These are phyloP conservation scores for Drosophila takahashii DNA, from an alignment of 1,140 invertebrate genomes.

Conservation along the genomic window DNA sequence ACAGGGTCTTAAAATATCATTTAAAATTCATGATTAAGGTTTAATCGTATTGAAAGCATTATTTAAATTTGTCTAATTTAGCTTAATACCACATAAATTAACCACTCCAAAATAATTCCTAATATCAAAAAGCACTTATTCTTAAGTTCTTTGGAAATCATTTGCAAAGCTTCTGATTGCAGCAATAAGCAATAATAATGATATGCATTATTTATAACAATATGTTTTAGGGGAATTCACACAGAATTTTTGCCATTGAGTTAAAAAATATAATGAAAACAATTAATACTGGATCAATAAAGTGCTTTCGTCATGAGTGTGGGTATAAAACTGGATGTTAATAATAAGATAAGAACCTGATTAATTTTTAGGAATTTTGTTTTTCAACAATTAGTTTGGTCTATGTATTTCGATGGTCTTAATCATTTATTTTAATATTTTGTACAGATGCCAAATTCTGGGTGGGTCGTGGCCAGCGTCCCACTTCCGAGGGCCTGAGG, in stretches of 20 bases:
- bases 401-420: no score
- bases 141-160: not conserved
- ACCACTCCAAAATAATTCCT: no score
- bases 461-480: constrained; percentile 92
- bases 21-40: no score
- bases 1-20: no score
- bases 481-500: constrained; percentile 91
- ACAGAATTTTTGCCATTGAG: not conserved
- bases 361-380: not conserved
- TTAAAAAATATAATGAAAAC: not conserved
- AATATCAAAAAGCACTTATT: not conserved
- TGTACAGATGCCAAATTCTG: constrained; percentile 94
- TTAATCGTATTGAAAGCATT: no score
- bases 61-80: no score
- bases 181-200: not conserved
- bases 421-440: no score
- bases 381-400: not conserved
- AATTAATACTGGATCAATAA: constrained; percentile 4
- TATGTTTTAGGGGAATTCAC: constrained; percentile 9
- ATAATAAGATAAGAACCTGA: not conserved
- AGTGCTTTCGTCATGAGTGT: not conserved
- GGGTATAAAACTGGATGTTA: not conserved
- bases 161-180: not conserved
- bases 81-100: no score
- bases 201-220: constrained; percentile 1